Base-by-base conservation (phyloP, 2,113 vertebrate genomes). In the Procavia capensis region DNA sequence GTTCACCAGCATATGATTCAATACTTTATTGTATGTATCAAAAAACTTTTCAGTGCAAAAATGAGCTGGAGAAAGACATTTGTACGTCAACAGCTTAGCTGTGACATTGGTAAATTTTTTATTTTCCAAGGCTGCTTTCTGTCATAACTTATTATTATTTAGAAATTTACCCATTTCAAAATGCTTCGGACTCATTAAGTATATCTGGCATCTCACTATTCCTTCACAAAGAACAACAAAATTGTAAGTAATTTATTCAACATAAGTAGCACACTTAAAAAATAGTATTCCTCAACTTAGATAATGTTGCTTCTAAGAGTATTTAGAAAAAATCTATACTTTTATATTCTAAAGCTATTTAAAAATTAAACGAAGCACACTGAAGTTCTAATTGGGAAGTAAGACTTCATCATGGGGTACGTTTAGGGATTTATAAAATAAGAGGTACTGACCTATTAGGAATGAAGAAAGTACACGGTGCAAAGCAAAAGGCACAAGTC, bases 211-310 rank as follows among this genome's bases (percentile, higher is more conserved):
- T 83, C 89, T 93, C 79, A 91, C 5, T 74, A 39, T 72, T 9
- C 93, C 72, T 85, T 80, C 81, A 88, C 13, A 92, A 70, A 91
- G 20, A 94, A 85, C 2, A 59, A 72, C 10, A 94, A 96, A 78
- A 92, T 19, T 50, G 0, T 50, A 86, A 36, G 17, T 41, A 81
- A 94, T 41, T 93, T 78, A 66, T 13, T 78, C 81, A 83, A 83
- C 3, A 88, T 80, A 81, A 82, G 57, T 10, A 93, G 59, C 70
- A 78, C 31, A 95, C n/a, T 74, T 68, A 70, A 22, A 88, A 92
- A 89, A 82, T 78, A 74, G 59, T 24, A 74, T 39, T 85, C 61
- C 74, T 91, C 47, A 82, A 41, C 63, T 89, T 85, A 83, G 22
- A 24, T 78, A 25, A 68, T 29, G 16, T 19, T 10, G 8, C 45